Percentiles rank a stretch among this genome's conserved stretches.
phyloP scores from a whole-genome alignment of 2,797 vertebrate genomes.

The Acanthopagrus latus region DNA sequence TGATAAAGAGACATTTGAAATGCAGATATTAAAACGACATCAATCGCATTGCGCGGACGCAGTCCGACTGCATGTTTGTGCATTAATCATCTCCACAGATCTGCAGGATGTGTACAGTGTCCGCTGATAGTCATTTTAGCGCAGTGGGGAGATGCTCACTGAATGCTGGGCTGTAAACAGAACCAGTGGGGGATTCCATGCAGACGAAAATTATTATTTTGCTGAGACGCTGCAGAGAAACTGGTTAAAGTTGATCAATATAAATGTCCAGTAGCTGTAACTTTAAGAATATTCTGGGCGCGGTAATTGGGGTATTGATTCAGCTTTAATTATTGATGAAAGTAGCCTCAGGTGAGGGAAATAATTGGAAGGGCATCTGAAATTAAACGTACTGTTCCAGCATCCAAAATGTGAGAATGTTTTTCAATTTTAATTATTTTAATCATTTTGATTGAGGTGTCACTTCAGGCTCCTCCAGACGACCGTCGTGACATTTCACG shows the following conservation, averaged over 20 bases:
- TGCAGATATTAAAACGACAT: constrained; percentile 61
- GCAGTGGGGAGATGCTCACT: constrained; percentile 28
- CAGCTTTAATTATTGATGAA: constrained; percentile 15
- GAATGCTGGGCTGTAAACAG: constrained; percentile 55
- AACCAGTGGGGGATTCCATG: constrained; percentile 35
- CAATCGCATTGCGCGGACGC: constrained; percentile 3
- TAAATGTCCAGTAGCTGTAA: constrained; percentile 27
- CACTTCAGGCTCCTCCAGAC: too few species aligned
- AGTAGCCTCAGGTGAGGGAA: not conserved
- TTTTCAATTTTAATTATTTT: not conserved
- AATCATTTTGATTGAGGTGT: not conserved
- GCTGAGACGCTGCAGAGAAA: constrained; percentile 28
- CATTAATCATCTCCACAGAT: constrained; percentile 46
- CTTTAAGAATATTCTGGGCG: not conserved
- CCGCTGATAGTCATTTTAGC: constrained; percentile 27
- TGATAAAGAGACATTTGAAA: constrained; percentile 61
- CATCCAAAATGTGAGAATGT: not conserved
- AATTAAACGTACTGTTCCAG: too few species aligned
- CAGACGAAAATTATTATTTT: constrained; percentile 31
- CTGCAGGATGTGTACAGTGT: constrained; percentile 10
- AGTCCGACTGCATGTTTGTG: constrained; percentile 38
- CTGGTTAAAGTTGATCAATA: constrained; percentile 35
- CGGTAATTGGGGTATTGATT: constrained; percentile 5
- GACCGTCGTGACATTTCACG: not conserved
- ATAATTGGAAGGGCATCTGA: not conserved